Evolutionary conservation across 2,113 vertebrate species (phyloP), one percentile per base, ranked within the genome.

Genomic region (Daphoenositta chrysoptera): DNA sequence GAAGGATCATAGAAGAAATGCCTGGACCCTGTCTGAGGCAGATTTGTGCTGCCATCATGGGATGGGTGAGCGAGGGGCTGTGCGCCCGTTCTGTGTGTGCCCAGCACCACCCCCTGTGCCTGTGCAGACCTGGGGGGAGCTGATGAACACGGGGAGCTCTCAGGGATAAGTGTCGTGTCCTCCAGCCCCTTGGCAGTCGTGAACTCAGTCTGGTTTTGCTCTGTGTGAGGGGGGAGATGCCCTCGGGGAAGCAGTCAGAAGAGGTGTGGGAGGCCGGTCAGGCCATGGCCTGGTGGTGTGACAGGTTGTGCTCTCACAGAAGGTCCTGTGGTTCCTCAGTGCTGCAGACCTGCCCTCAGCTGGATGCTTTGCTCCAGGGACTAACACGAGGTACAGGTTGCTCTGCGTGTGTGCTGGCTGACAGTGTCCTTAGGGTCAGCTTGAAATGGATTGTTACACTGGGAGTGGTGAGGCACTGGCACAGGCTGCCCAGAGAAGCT

Each of bases 21-120:
- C 35, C 51, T n/a, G 53, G 54, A 30, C 8, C 9, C 14, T 1
- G 3, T 28, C 19, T 1, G 7, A 87, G 72, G 35, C 15, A 9
- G 58, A 22, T 64, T 33, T 8, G 11, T 40, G 66, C 26, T 83
- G 45, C 30, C 1, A 5, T 2, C 35, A 3, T 3, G 18, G 44
- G 33, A 33, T 5, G 1, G 0, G n/a, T 2, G 33, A 71, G 51
- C 0, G 1, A 61, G 31, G 57, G 40, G 23, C 48, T 45, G 33
- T 15, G 7, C 50, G 63, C 17, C 35, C 1, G 2, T 39, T 39
- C 15, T 5, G 23, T 37, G 26, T 40, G 47, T 60, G 57, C 63
- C 23, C 18, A 37, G 40, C 37, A 40, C 22, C 14, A 6, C 17
- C 33, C 33, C 57, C 31, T 9, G 4, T 2, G 13, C 69, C 45